Evolutionary conservation across 2,888 invertebrate species (phyloP).

Genomic region (Meandrusa payeni): DNA sequence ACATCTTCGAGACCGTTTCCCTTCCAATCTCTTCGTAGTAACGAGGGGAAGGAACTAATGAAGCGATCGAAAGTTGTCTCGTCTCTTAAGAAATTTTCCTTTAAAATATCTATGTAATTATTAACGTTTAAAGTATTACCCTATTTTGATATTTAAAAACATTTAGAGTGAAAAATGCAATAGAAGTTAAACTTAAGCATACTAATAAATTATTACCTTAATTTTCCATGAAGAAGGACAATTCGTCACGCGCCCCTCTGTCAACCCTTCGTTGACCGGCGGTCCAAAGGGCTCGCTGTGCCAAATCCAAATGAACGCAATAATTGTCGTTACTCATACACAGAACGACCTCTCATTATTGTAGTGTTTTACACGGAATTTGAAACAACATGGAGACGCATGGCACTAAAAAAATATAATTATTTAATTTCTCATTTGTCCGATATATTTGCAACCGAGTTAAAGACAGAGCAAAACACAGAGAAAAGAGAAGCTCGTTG

Average conservation of each 20-base stretch:
- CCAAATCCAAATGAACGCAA: constrained; percentile 78
- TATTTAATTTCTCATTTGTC: too few species aligned
- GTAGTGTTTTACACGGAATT: constrained; percentile 33
- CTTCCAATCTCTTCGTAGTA: constrained; percentile 39
- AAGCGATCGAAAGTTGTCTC: constrained; percentile 42
- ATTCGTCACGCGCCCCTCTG: constrained; percentile 58
- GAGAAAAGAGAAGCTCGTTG: too few species aligned
- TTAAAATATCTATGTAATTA: constrained; percentile 9
- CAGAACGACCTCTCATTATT: constrained; percentile 41
- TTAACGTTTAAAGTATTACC: constrained; percentile 7
- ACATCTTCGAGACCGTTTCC: constrained; percentile 53
- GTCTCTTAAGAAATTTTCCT: constrained; percentile 20
- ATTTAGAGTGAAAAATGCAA: constrained; percentile 18
- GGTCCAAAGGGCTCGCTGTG: constrained; percentile 59
- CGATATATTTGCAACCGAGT: too few species aligned
- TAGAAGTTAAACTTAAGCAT: constrained; percentile 1
- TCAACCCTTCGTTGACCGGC: constrained; percentile 54
- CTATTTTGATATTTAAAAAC: constrained; percentile 14
- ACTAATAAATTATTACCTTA: constrained; percentile 50
- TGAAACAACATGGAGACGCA: constrained; percentile 32
- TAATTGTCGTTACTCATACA: constrained; percentile 65
- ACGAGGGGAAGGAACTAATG: constrained; percentile 58
- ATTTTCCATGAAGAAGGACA: constrained; percentile 51
- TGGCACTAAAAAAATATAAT: constrained; percentile 1
- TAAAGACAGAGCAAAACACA: too few species aligned